Evolutionary conservation across 2,888 invertebrate species (phyloP).

Genomic region (Clepsis dumicolana): DNA sequence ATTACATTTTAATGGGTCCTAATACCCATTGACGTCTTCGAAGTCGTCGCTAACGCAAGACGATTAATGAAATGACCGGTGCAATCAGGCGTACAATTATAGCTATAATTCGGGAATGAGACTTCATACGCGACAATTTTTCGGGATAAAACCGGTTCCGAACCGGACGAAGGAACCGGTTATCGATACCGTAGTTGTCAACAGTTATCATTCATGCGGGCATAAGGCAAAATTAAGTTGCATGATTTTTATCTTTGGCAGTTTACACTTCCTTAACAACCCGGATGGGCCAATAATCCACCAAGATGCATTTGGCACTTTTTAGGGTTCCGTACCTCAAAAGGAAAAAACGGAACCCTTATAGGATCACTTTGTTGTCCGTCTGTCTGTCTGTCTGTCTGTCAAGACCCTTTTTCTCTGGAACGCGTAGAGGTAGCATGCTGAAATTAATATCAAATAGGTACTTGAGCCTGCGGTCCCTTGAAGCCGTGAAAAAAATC

Average conservation of each 20-base stretch:
- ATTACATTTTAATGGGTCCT: not conserved
- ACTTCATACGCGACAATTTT: not conserved
- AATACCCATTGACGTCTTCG: not conserved
- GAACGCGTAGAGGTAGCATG: no score
- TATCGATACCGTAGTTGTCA: not conserved
- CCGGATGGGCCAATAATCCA: not conserved
- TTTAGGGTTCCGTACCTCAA: no score
- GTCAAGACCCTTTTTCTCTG: no score
- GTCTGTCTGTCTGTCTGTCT: no score
- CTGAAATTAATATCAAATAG: no score
- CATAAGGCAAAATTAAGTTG: not conserved
- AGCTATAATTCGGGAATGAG: not conserved
- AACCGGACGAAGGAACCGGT: slow-evolving; percentile 5
- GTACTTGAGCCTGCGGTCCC: no score
- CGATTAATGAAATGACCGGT: not conserved
- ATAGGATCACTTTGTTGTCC: no score
- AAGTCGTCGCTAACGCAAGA: not conserved
- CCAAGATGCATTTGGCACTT: not conserved
- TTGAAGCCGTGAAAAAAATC: no score
- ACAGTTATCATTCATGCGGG: slow-evolving; percentile 4
- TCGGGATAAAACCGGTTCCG: not conserved
- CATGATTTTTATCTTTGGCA: not conserved
- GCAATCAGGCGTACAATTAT: not conserved
- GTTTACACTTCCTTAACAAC: not conserved
- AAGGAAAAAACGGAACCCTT: no score